Conservation (phyloP, 2,113 vertebrate species). For the Panthera tigris region DNA sequence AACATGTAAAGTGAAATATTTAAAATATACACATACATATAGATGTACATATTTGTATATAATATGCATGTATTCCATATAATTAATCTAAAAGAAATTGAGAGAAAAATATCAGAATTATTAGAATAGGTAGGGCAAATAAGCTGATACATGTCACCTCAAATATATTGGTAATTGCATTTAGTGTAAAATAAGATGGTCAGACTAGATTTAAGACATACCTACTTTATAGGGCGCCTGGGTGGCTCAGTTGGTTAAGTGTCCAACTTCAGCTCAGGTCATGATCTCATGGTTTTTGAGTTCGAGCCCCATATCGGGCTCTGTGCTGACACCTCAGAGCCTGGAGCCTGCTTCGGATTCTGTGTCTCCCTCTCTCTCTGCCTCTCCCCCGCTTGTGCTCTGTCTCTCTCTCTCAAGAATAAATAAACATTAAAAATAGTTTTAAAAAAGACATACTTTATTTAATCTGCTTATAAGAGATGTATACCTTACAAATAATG, state of each 20-base stretch:
- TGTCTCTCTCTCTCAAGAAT: no score
- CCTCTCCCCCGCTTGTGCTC: no score
- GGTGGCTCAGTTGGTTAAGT: no score
- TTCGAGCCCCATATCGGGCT: no score
- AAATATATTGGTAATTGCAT: background rate
- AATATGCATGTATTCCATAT: background rate
- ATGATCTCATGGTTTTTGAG: no score
- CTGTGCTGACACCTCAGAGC: no score
- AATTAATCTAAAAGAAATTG: background rate
- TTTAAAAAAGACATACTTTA: background rate
- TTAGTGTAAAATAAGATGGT: background rate
- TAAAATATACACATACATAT: background rate
- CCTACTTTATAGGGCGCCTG: background rate
- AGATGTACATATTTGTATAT: background rate
- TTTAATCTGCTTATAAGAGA: background rate
- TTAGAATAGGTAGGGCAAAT: background rate
- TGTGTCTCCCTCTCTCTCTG: no score
- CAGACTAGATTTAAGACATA: background rate
- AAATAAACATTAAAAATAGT: no score
- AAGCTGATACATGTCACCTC: background rate
- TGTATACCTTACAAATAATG: background rate
- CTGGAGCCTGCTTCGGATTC: no score
- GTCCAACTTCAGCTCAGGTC: no score
- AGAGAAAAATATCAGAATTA: background rate
- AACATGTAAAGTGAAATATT: background rate